A percentile compares a stretch with the other conserved stretches of the same genome.
phyloP scores from a whole-genome alignment of 2,797 vertebrate genomes.

The Luscinia megarhynchos region DNA sequence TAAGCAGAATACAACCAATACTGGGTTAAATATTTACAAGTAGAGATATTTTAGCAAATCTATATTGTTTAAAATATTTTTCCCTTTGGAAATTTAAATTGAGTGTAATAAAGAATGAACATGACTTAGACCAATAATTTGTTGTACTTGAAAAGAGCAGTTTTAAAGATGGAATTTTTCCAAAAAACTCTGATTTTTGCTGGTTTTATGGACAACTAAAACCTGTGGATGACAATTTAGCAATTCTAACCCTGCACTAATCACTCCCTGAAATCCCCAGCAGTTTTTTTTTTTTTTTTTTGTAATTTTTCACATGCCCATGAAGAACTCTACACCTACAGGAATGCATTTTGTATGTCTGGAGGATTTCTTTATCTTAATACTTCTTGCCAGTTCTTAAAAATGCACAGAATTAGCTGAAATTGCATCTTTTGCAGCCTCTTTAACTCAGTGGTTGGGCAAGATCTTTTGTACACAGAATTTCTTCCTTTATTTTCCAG shows the following conservation, averaged over 20 bases:
- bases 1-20: background rate
- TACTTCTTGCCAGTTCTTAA: background rate
- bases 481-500: background rate
- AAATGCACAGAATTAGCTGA: background rate
- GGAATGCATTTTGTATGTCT: background rate
- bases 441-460: background rate
- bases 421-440: background rate
- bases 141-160: background rate
- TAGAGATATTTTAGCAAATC: background rate
- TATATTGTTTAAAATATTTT: background rate
- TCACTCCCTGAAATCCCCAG: background rate
- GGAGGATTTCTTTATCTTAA: background rate
- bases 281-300: background rate
- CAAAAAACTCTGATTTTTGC: fast-evolving
- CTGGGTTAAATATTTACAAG: background rate
- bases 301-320: background rate
- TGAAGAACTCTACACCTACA: background rate
- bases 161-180: background rate
- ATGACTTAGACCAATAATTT: background rate
- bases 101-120: background rate
- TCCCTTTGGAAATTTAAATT: background rate
- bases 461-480: background rate
- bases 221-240: fast-evolving
- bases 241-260: background rate
- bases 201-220: background rate